These are phyloP conservation scores for Lycodopsis pacificus DNA, from an alignment of 2,797 vertebrate species.

Conservation along the genomic window DNA sequence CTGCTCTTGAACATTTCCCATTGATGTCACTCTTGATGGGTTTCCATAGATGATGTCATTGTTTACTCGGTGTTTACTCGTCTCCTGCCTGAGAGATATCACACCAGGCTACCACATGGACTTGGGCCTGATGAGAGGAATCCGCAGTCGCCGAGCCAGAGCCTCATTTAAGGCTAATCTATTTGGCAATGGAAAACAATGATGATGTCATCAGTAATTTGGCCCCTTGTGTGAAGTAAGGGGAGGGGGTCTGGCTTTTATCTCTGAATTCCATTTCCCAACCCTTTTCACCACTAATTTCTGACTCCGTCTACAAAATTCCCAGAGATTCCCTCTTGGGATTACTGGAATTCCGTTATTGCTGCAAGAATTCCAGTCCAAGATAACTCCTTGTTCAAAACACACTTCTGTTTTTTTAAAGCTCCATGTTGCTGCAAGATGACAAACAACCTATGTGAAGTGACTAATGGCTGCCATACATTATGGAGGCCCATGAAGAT, in stretches of 20 bases:
- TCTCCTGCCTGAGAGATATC: slow-evolving; percentile 76
- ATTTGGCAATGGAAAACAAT: slow-evolving; percentile 79
- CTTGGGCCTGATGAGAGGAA: slow-evolving; percentile 61
- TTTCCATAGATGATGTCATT: slow-evolving; percentile 77
- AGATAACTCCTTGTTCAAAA: slow-evolving; percentile 15
- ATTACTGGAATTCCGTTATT: slow-evolving; percentile 53
- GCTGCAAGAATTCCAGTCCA: slow-evolving; percentile 45
- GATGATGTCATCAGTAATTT: slow-evolving; percentile 73
- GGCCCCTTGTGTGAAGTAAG: slow-evolving; percentile 70
- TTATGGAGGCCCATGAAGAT: slow-evolving; percentile 66
- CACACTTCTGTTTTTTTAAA: slow-evolving; percentile 26
- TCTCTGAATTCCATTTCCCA: slow-evolving; percentile 63
- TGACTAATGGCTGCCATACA: slow-evolving; percentile 68
- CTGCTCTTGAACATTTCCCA: slow-evolving; percentile 36
- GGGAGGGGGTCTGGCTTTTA: slow-evolving; percentile 63
- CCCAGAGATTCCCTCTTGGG: slow-evolving; percentile 54
- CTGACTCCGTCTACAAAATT: slow-evolving; percentile 49
- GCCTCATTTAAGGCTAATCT: slow-evolving; percentile 68
- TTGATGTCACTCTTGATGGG: slow-evolving; percentile 68
- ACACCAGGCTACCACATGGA: slow-evolving; percentile 69
- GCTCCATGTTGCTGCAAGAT: slow-evolving; percentile 39
- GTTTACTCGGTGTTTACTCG: slow-evolving; percentile 78
- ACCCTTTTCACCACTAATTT: slow-evolving; percentile 35
- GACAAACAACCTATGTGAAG: slow-evolving; percentile 53
- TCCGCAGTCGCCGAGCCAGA: slow-evolving; percentile 39